Evolutionary conservation across 2,888 invertebrate species (phyloP), one percentile per base, ranked within the genome.

Genomic region (Theristus sp.): DNA sequence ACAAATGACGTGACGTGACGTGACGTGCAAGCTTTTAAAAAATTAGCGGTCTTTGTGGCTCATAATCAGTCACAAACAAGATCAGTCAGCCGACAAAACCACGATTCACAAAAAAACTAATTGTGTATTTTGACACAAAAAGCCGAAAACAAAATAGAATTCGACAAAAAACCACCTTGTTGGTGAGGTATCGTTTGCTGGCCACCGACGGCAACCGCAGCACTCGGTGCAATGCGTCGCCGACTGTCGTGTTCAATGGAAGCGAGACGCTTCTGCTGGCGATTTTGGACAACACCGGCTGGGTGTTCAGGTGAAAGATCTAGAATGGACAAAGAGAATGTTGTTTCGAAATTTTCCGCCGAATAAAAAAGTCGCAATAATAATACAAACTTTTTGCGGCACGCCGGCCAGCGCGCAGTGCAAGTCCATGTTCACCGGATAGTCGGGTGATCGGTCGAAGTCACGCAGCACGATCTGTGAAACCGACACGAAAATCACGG

Each of bases 171-270:
- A 20, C 38, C 24, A 93, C 93, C 81, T 94, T 94, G 72, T 87
- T 94, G 0, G 91, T 94, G 53, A 94, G 80, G 73, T 88, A 94
- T 67, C 94, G 81, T 75, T 98, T 98, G 75, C 93, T 91, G 56
- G 85, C 87, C 3, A 98, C 93, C 1, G 89, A 83, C 0, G 94
- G 88, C 27, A 94, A 80, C 2, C 77, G 68, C 55, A 98, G 76
- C 0, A 96, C 93, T 64, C 84, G 79, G 61, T 85, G 80, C 13
- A 91, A 76, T 0, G 85, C 85, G 61, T 81, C 81, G 62, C 78
- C 77, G 0, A 88, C 82, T 0, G 81, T 82, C 13, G 84, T 67
- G 58, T 71, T 68, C 1, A 76, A 74, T 0, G 84, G 83, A 30
- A 86, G 70, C n/a, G n/a, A n/a, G n/a, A n/a, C n/a, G n/a, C n/a